Evolutionary conservation across 2,888 invertebrate species (phyloP).

Genomic region (Yponomeuta malinellus): DNA sequence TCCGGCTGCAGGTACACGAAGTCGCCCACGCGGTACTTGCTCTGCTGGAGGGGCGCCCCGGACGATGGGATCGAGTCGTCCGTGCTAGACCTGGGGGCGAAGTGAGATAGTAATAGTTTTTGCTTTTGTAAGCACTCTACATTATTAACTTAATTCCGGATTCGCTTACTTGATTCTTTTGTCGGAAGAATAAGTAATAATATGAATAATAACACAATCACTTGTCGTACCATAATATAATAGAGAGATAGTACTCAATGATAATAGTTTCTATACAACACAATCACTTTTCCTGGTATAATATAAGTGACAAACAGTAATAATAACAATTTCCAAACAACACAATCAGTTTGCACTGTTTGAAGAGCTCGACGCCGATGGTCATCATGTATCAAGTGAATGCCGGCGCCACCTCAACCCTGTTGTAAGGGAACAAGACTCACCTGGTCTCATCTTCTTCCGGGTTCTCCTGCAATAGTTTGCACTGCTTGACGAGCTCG

Average conservation of each 20-base stretch:
- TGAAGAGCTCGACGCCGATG: constrained; percentile 83
- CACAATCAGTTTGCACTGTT: constrained; percentile 84
- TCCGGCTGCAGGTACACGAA: constrained; percentile 91
- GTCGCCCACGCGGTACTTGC: constrained; percentile 81
- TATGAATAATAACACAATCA: too few relatives aligned
- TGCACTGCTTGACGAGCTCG: constrained; percentile 84
- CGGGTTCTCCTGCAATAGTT: constrained; percentile 84
- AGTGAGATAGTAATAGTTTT: background rate
- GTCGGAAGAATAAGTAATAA: too few relatives aligned
- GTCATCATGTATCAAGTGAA: constrained; percentile 50
- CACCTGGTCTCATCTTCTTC: constrained; percentile 83
- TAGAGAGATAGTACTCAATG: too few relatives aligned
- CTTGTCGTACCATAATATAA: too few relatives aligned
- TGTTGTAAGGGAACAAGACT: background rate
- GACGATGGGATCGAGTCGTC: constrained; percentile 64
- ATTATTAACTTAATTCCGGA: too few relatives aligned
- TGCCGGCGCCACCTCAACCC: too few relatives aligned
- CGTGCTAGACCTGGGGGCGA: constrained; percentile 51
- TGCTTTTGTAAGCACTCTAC: too few relatives aligned
- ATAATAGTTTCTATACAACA: too few relatives aligned
- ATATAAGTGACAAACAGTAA: too few relatives aligned
- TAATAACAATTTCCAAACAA: too few relatives aligned
- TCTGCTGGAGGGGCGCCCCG: constrained; percentile 54
- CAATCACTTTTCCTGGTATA: too few relatives aligned
- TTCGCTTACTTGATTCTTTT: too few relatives aligned